These are phyloP conservation scores for Spheniscus mendiculus DNA, from an alignment of 2,113 vertebrate species.

Conservation along the genomic window DNA sequence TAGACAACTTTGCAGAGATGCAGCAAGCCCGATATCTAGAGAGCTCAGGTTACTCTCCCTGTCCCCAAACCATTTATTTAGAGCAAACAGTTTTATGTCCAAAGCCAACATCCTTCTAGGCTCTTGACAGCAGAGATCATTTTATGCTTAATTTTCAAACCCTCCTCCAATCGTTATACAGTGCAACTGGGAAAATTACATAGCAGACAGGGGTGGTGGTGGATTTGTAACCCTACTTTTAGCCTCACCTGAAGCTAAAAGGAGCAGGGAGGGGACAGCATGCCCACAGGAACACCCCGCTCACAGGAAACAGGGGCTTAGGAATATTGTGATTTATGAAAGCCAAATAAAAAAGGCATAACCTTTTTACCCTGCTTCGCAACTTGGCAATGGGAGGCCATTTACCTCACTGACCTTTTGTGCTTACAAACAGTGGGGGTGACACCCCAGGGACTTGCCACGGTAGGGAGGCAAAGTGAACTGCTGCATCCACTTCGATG, in stretches of 20 bases:
- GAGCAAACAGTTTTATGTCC: not conserved
- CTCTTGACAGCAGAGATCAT: not conserved
- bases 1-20: not conserved
- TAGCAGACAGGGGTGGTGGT: not conserved
- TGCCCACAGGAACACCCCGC: accelerated
- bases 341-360: not conserved
- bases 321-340: not conserved
- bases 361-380: not conserved
- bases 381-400: not conserved
- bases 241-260: not conserved
- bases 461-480: not conserved
- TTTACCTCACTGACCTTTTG: not conserved
- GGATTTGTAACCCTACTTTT: not conserved
- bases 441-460: not conserved
- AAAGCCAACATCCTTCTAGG: not conserved
- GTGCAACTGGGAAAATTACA: not conserved
- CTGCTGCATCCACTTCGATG: not conserved
- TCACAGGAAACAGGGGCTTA: not conserved
- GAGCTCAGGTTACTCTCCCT: not conserved
- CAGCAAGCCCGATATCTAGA: not conserved
- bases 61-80: not conserved
- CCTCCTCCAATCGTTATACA: not conserved
- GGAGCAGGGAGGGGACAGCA: not conserved
- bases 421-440: not conserved
- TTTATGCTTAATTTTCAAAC: not conserved